These are phyloP conservation scores for Macrophya alboannulata DNA, from an alignment of 2,888 invertebrate genomes.

Conservation along the genomic window DNA sequence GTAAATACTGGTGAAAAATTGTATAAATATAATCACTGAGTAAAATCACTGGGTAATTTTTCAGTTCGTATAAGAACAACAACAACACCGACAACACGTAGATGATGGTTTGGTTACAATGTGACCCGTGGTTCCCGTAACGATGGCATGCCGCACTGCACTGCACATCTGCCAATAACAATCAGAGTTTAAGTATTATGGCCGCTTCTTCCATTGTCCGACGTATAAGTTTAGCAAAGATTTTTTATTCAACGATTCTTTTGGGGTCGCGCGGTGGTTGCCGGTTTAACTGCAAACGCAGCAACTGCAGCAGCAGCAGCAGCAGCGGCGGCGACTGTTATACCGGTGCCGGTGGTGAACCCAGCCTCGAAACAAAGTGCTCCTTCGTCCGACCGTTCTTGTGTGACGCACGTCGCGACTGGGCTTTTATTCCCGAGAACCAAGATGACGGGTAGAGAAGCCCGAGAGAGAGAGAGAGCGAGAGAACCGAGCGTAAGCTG, in stretches of 20 bases:
- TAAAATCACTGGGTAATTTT: background rate
- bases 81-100: background rate
- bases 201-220: slow-evolving; percentile 34
- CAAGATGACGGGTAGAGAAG: slow-evolving; percentile 23
- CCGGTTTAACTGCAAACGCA: slow-evolving; percentile 58
- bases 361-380: slow-evolving; percentile 36
- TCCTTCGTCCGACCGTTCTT: slow-evolving; percentile 22
- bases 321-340: slow-evolving; percentile 46
- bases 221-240: background rate
- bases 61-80: background rate
- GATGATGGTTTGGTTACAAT: background rate
- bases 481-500: slow-evolving; percentile 57
- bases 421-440: slow-evolving; percentile 29
- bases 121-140: background rate
- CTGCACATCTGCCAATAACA: slow-evolving; percentile 41
- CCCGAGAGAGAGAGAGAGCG: slow-evolving; percentile 51
- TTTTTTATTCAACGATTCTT: background rate
- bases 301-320: background rate
- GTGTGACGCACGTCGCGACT: slow-evolving; percentile 56
- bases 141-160: slow-evolving; percentile 23
- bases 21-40: background rate
- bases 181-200: slow-evolving; percentile 18
- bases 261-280: slow-evolving; percentile 44
- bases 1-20: background rate
- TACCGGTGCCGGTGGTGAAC: slow-evolving; percentile 45